Conservation (phyloP, 2,797 vertebrate species). For the Diceros bicornis region DNA sequence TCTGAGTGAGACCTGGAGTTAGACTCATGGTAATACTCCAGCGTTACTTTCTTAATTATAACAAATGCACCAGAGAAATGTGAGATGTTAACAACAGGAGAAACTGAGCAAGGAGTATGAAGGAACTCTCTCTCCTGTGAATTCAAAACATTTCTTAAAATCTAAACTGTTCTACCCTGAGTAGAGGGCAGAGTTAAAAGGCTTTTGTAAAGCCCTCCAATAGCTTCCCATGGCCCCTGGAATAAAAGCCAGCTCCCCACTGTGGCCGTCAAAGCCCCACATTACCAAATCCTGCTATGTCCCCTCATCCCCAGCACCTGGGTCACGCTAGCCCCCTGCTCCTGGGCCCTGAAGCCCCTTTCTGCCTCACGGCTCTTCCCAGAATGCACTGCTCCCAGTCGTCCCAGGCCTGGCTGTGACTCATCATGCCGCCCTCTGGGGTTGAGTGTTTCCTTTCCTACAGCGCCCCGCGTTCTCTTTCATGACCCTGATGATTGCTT, state of each 20-base stretch:
- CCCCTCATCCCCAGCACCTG: neutral
- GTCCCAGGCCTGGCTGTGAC: neutral
- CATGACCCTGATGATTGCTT: fast-evolving
- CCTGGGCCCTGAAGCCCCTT: fast-evolving
- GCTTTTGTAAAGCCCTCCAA: neutral
- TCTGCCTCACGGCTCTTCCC: neutral
- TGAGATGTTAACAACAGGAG: neutral
- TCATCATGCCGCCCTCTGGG: no score
- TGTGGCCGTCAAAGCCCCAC: fast-evolving
- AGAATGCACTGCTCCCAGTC: neutral
- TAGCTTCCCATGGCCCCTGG: neutral
- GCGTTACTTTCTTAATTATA: neutral
- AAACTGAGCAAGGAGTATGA: fast-evolving
- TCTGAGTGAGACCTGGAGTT: fast-evolving
- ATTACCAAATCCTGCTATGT: fast-evolving
- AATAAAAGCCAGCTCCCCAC: no score
- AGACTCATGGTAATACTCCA: fast-evolving
- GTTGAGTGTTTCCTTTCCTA: neutral
- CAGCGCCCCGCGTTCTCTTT: neutral
- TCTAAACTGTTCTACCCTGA: neutral
- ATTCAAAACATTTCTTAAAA: no score
- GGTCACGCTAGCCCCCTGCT: fast-evolving
- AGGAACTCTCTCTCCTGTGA: neutral
- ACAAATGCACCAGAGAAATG: fast-evolving
- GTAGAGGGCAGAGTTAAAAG: neutral